A percentile compares a stretch with the other conserved stretches of the same genome.
Evolutionary conservation across 1,140 invertebrate genomes (phyloP).

Genomic region (Adoxophyes honmai): DNA sequence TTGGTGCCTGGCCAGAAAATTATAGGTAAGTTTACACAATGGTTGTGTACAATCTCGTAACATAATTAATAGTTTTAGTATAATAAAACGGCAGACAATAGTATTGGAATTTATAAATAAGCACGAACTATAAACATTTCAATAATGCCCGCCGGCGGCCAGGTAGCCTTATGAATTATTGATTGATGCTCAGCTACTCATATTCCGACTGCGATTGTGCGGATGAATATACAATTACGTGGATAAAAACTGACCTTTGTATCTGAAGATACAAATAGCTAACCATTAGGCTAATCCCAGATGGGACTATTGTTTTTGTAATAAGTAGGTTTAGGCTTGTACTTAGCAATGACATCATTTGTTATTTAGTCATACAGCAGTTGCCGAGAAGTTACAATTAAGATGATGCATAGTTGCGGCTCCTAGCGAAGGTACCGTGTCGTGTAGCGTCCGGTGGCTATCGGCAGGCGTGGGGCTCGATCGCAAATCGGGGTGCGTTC

Average conservation of each 20-base stretch:
- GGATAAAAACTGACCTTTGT: conserved; percentile 42
- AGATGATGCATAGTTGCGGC: conserved; percentile 1
- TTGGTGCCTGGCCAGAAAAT: conserved; percentile 73
- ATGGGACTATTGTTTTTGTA: conserved; percentile 33
- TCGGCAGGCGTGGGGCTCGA: conserved; percentile 37
- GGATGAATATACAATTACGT: conserved; percentile 53
- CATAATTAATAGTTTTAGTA: background rate
- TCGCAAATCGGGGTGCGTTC: conserved; percentile 60
- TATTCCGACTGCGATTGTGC: conserved; percentile 39
- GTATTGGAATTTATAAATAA: conserved; percentile 19
- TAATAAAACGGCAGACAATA: conserved; percentile 18
- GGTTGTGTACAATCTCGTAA: too few relatives aligned
- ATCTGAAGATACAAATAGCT: conserved; percentile 37
- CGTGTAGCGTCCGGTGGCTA: conserved; percentile 47
- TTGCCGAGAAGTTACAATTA: conserved; percentile 1
- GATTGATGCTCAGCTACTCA: conserved; percentile 56
- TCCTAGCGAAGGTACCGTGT: conserved; percentile 15
- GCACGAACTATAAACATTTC: conserved; percentile 25
- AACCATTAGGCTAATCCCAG: conserved; percentile 34
- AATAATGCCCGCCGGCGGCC: conserved; percentile 47
- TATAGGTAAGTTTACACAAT: conserved; percentile 65
- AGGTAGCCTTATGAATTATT: conserved; percentile 63
- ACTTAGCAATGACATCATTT: conserved; percentile 39
- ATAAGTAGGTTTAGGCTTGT: conserved; percentile 34
- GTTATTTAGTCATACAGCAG: conserved; percentile 20